Evolutionary conservation across 1,140 invertebrate genomes (phyloP).

Genomic region (Lasaia peninsularis): DNA sequence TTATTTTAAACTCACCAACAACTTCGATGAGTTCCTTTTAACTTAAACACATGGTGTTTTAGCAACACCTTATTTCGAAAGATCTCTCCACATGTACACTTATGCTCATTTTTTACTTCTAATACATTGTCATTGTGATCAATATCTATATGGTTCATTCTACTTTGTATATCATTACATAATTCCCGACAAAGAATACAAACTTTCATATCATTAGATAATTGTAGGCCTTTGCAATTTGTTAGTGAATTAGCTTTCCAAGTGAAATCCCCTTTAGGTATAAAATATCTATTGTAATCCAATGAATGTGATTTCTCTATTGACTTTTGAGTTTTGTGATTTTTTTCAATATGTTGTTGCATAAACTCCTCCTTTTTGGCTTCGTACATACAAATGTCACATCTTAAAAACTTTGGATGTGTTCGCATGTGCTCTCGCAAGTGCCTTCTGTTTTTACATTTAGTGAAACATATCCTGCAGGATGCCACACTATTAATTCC

Average conservation of each 20-base stretch:
- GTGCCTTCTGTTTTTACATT: slow-evolving; percentile 22
- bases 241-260: slow-evolving; percentile 12
- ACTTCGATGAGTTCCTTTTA: slow-evolving; percentile 32
- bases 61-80: slow-evolving; percentile 42
- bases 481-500: slow-evolving; percentile 28
- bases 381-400: slow-evolving; percentile 31
- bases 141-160: slow-evolving; percentile 26
- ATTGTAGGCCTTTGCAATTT: slow-evolving; percentile 19
- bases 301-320: background rate
- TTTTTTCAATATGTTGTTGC: slow-evolving; percentile 25
- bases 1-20: background rate
- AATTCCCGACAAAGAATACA: slow-evolving; percentile 45
- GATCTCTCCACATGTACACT: slow-evolving; percentile 38
- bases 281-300: slow-evolving; percentile 23
- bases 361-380: slow-evolving; percentile 26
- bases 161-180: slow-evolving; percentile 20
- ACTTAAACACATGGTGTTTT: slow-evolving; percentile 49
- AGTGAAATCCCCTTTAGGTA: background rate
- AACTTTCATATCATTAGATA: slow-evolving; percentile 26
- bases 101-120: slow-evolving; percentile 9
- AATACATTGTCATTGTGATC: slow-evolving; percentile 16
- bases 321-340: background rate
- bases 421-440: slow-evolving; percentile 29
- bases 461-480: slow-evolving; percentile 43
- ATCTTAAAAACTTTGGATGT: slow-evolving; percentile 30